phyloP scores from a whole-genome alignment of 2,113 vertebrate genomes.

The Cephalopholis sonnerati region DNA sequence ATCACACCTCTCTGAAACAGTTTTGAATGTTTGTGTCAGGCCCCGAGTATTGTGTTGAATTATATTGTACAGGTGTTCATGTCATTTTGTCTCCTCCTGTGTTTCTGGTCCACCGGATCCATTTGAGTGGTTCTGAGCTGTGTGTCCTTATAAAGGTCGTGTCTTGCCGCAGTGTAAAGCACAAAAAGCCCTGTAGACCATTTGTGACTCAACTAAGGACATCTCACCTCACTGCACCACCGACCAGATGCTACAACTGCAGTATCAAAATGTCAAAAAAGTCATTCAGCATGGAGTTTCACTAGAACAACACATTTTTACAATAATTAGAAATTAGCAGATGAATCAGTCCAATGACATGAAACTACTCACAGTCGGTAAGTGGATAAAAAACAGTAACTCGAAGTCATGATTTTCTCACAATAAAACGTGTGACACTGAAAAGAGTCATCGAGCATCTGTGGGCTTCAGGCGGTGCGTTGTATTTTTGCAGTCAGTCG shows the following conservation, averaged over 20 bases:
- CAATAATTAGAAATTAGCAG: slow-evolving; percentile 2
- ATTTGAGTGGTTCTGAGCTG: slow-evolving; percentile 21
- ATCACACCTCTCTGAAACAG: neutral
- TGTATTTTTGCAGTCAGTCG: slow-evolving; percentile 20
- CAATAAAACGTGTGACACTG: slow-evolving; percentile 60
- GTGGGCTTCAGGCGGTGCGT: neutral
- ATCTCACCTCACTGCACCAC: slow-evolving; percentile 25
- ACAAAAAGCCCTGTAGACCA: slow-evolving; percentile 16
- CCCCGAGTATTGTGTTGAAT: neutral
- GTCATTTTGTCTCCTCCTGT: neutral
- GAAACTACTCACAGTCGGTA: slow-evolving; percentile 13
- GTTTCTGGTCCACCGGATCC: neutral
- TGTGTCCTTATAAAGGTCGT: slow-evolving; percentile 34
- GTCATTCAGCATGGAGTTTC: neutral
- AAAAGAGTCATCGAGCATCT: slow-evolving; percentile 56
- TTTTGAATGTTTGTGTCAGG: neutral
- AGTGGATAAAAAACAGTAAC: slow-evolving; percentile 28
- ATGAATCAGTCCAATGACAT: slow-evolving; percentile 23
- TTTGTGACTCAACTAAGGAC: slow-evolving; percentile 53
- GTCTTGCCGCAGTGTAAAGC: slow-evolving; percentile 19
- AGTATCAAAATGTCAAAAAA: neutral
- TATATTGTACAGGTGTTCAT: neutral
- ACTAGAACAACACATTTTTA: neutral
- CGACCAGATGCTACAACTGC: slow-evolving; percentile 18
- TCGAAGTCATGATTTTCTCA: slow-evolving; percentile 54